Evolutionary conservation across 37 sponge, comb jelly and placozoan species (phyloP).

Genomic region (Hormiphora californensis): DNA sequence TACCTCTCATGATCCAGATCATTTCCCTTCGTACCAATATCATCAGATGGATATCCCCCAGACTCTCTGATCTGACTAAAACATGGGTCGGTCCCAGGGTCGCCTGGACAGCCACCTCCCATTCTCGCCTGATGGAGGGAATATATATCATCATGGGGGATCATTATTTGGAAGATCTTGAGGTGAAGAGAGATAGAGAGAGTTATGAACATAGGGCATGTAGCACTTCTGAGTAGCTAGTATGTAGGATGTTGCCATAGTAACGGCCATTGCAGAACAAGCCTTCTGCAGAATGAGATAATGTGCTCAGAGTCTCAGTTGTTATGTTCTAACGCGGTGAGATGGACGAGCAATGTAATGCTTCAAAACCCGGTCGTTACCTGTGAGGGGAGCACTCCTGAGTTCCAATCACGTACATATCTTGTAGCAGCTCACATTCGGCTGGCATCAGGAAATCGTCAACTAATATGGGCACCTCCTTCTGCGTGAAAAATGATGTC

Average conservation of each 20-base stretch:
- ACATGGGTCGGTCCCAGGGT: conserved; percentile 85
- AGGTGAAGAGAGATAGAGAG: background rate
- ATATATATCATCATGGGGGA: too few relatives aligned
- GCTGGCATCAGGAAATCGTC: conserved; percentile 82
- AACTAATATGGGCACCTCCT: conserved; percentile 69
- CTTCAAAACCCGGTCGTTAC: background rate
- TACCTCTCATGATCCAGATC: conserved; percentile 84
- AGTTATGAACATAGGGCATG: too few relatives aligned
- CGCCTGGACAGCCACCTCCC: conserved; percentile 85
- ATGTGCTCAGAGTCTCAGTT: too few relatives aligned
- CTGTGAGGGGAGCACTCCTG: conserved; percentile 77
- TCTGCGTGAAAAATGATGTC: background rate
- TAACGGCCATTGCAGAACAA: background rate
- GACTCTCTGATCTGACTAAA: conserved; percentile 60
- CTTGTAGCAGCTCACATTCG: conserved; percentile 60
- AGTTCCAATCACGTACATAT: conserved; percentile 78
- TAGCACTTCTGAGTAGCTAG: too few relatives aligned
- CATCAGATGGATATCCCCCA: conserved; percentile 67
- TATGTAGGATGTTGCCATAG: too few relatives aligned
- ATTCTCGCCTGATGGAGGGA: conserved; percentile 58
- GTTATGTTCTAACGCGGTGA: too few relatives aligned
- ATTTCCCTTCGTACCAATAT: conserved; percentile 77
- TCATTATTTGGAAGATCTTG: background rate
- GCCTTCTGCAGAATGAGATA: too few relatives aligned
- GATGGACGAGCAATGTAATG: background rate